Conservation (phyloP, 1,140 invertebrate species). For the Anadara kagoshimensis region DNA sequence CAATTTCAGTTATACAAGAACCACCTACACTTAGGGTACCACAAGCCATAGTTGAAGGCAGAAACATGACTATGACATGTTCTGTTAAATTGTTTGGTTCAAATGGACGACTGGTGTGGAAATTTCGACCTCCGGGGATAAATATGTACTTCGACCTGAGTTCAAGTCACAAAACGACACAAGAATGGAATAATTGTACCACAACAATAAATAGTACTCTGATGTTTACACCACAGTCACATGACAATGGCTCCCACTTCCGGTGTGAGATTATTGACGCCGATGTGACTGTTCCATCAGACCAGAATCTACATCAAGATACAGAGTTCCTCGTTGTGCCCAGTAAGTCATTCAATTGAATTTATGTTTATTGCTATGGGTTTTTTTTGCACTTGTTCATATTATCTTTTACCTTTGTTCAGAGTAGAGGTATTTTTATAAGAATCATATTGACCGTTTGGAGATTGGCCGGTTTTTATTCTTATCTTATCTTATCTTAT, state of each 20-base stretch:
- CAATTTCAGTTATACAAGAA: neutral
- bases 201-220: slow-evolving; percentile 8
- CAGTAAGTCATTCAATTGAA: no score
- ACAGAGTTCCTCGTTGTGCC: no score
- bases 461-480: no score
- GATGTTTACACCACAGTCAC: slow-evolving; percentile 8
- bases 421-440: no score
- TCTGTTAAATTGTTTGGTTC: neutral
- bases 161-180: neutral
- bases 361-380: no score
- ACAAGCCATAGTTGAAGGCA: neutral
- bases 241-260: slow-evolving; percentile 16
- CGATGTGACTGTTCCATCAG: neutral
- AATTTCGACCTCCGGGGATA: slow-evolving; percentile 11
- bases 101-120: slow-evolving; percentile 5
- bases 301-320: no score
- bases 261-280: slow-evolving; percentile 15
- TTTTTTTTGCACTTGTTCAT: no score
- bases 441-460: no score
- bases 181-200: neutral
- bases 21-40: slow-evolving; percentile 1
- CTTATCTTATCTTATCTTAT: no score
- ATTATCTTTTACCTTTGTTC: no score
- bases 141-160: slow-evolving; percentile 8
- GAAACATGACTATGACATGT: neutral